Base-by-base conservation (phyloP, 2,113 vertebrate species). In the Struthidea cinerea region DNA sequence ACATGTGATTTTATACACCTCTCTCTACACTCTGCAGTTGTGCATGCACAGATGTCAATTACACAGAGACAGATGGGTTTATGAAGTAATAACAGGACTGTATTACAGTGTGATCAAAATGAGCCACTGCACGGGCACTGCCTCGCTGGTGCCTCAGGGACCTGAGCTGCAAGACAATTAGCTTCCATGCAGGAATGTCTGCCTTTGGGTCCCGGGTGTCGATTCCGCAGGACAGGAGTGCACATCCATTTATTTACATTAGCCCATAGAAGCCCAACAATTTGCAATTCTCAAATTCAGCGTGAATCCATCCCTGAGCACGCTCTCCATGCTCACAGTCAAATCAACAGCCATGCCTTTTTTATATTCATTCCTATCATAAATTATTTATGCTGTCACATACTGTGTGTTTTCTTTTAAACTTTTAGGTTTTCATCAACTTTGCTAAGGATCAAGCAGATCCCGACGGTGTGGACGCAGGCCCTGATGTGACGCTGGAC, bases 341-440 rank as follows among this genome's bases (percentile, higher is more conserved):
- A 85, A 50, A 42, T 8, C 4, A 78, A 8, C 65, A 79, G 63
- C 46, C 46, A 4, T 77, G 41, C 71, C 75, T 81, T 57, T 84
- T 39, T 37, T 32, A 56, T 46, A 71, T 64, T 74, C 28, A 57
- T 65, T 33, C 14, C 1, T 20, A 9, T 33, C 27, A 59, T 42
- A 17, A 93, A 70, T 93, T 83, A 49, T 50, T 92, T 64, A 78
- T 41, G 13, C n/a, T 73, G 56, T 41, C 65, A 59, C 55, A 21
- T 9, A 83, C 57, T 93, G 89, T 97, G 39, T 74, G 28, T 70
- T 91, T 95, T 94, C 64, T 69, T 87, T 95, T 97, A 23, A 93
- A 94, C 44, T 91, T 94, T 24, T 75, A 99, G 99, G 99, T 99
- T 96, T 99, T 99, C 97, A 99, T 99, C 97, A 99, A 99, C 97